Evolutionary conservation across 2,888 invertebrate genomes (phyloP).

Genomic region (Hypomecis atomaria): DNA sequence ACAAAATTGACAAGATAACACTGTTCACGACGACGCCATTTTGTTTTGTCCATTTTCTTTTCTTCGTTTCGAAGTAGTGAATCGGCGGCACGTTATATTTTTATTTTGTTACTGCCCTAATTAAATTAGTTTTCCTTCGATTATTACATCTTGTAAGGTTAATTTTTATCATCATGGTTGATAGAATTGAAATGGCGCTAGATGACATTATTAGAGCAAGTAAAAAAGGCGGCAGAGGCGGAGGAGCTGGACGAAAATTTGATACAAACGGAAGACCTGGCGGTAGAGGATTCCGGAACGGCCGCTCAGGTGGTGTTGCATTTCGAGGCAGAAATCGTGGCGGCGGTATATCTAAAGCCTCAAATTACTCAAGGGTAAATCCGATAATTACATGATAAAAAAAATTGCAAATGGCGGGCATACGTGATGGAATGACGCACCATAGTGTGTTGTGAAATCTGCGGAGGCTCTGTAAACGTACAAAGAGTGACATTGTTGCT

Average conservation of each 20-base stretch:
- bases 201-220: constrained; percentile 98
- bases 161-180: constrained; percentile 88
- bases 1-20: too few relatives aligned
- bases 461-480: constrained; percentile 35
- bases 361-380: constrained; percentile 88
- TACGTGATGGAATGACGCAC: constrained; percentile 73
- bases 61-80: constrained; percentile 10
- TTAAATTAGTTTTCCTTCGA: not conserved
- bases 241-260: constrained; percentile 81
- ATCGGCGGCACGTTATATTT: not conserved
- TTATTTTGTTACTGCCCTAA: not conserved
- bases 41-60: constrained; percentile 25
- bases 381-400: constrained; percentile 58
- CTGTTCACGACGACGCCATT: too few relatives aligned
- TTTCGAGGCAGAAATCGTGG: constrained; percentile 90
- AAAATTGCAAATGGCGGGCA: constrained; percentile 78
- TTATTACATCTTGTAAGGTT: not conserved
- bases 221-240: constrained; percentile 87
- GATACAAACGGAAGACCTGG: constrained; percentile 70
- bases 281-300: constrained; percentile 79
- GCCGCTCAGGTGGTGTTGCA: constrained; percentile 83
- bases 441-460: constrained; percentile 43
- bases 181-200: constrained; percentile 98
- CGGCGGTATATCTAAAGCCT: constrained; percentile 85
- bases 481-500: constrained; percentile 32